These are phyloP conservation scores for Zapus hudsonius DNA, from an alignment of 2,113 vertebrate species.

Conservation along the genomic window DNA sequence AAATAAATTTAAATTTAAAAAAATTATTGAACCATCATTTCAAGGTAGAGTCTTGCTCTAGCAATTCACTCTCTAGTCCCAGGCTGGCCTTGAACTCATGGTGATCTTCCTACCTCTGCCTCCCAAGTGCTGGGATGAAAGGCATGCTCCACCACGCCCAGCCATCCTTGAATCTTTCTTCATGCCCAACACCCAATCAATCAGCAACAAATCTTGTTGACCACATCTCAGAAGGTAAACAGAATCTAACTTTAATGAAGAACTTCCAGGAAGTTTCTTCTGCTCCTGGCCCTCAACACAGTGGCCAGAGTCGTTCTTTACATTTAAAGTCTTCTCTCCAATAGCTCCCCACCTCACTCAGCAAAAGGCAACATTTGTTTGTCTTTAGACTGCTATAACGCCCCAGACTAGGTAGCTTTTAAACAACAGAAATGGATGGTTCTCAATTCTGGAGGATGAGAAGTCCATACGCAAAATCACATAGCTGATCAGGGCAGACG, in stretches of 20 bases:
- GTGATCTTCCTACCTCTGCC: no score
- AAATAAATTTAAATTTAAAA: no score
- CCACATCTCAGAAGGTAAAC: not conserved
- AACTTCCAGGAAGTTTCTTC: not conserved
- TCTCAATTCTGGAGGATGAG: not conserved
- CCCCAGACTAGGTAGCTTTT: not conserved
- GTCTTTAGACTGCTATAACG: not conserved
- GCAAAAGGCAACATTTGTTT: conserved; percentile 4
- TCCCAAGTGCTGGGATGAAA: no score
- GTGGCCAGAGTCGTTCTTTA: not conserved
- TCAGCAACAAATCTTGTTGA: conserved; percentile 21
- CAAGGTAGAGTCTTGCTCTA: no score
- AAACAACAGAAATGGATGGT: not conserved
- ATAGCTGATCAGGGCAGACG: not conserved
- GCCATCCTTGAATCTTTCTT: not conserved
- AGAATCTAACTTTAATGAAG: conserved; percentile 40
- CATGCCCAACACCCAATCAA: not conserved
- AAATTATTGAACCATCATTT: no score
- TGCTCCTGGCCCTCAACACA: not conserved
- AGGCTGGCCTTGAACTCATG: no score
- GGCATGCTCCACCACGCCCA: no score
- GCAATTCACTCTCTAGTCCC: no score
- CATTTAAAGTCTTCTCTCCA: not conserved
- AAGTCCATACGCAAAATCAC: not conserved
- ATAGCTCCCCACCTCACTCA: not conserved